Conservation (phyloP, 2,113 vertebrate species). For the Oncorhynchus masou region DNA sequence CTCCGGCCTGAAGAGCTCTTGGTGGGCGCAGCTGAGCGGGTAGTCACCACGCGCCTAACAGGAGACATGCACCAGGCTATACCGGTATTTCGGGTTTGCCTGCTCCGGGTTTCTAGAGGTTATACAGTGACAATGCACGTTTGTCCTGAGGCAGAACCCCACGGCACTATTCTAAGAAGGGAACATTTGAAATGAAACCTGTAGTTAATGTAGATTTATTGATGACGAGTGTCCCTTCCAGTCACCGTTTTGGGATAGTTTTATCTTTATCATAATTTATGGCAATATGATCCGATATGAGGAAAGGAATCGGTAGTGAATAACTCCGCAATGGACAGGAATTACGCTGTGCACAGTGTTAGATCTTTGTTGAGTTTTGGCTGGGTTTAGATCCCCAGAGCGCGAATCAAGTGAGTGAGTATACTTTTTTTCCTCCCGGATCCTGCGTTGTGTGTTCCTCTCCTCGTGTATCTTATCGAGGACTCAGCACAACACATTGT, state of each 20-base stretch:
- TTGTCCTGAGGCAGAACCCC: background rate
- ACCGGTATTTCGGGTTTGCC: background rate
- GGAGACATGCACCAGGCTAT: no score
- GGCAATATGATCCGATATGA: background rate
- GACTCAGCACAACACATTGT: conserved; percentile 50
- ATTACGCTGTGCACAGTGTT: background rate
- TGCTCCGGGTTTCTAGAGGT: background rate
- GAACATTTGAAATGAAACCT: conserved; percentile 1
- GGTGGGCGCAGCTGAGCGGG: background rate
- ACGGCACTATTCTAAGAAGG: background rate
- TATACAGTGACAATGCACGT: background rate
- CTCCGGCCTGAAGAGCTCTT: background rate
- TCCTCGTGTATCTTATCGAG: conserved; percentile 33
- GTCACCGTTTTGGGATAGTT: background rate
- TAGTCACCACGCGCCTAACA: background rate
- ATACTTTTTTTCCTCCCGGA: conserved; percentile 6
- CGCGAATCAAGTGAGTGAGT: conserved; percentile 16
- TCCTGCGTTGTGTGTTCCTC: conserved; percentile 14
- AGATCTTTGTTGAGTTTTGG: conserved; percentile 7
- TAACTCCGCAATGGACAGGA: background rate
- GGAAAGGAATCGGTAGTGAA: background rate
- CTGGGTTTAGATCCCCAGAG: conserved; percentile 19
- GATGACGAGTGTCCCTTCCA: background rate
- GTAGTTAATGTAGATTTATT: conserved; percentile 3
- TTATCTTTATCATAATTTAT: background rate